These are phyloP conservation scores for Papilio dardanus DNA, from an alignment of 1,140 invertebrate genomes.

Conservation along the genomic window DNA sequence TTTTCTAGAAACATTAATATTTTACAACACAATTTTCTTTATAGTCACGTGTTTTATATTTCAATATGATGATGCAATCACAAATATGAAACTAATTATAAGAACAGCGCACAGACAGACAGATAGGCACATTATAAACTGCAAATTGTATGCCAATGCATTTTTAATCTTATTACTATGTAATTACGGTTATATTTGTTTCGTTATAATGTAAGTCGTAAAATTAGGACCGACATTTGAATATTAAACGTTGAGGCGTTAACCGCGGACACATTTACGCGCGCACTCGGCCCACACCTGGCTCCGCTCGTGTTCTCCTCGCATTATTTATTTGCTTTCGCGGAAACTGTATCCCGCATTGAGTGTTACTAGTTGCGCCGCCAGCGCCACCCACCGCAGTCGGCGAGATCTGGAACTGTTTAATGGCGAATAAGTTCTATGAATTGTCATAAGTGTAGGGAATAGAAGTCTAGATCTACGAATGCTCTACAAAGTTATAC, in stretches of 20 bases:
- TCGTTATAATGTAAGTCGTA: background rate
- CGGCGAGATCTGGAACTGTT: background rate
- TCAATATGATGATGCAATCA: background rate
- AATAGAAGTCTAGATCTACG: background rate
- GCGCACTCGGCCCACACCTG: slow-evolving; percentile 27
- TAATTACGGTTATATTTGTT: background rate
- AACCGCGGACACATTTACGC: slow-evolving; percentile 35
- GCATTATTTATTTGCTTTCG: slow-evolving; percentile 33
- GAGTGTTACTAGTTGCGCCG: background rate
- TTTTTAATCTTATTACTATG: background rate
- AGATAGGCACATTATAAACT: slow-evolving; percentile 10
- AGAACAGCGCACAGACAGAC: slow-evolving; percentile 29
- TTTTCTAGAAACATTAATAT: background rate
- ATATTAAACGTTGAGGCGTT: slow-evolving; percentile 33
- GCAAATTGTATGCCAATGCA: background rate
- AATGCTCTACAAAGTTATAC: background rate
- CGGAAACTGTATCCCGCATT: slow-evolving; percentile 22
- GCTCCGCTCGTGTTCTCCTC: slow-evolving; percentile 24
- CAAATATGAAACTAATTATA: slow-evolving; percentile 23
- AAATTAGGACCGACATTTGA: slow-evolving; percentile 34
- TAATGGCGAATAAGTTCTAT: background rate
- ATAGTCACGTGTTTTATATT: background rate
- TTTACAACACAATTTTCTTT: background rate
- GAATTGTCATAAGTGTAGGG: background rate
- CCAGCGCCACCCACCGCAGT: slow-evolving; percentile 18